A percentile compares a stretch with the other conserved stretches of the same genome.
phyloP scores from a whole-genome alignment of 2,113 vertebrate genomes.

The Lota lota region DNA sequence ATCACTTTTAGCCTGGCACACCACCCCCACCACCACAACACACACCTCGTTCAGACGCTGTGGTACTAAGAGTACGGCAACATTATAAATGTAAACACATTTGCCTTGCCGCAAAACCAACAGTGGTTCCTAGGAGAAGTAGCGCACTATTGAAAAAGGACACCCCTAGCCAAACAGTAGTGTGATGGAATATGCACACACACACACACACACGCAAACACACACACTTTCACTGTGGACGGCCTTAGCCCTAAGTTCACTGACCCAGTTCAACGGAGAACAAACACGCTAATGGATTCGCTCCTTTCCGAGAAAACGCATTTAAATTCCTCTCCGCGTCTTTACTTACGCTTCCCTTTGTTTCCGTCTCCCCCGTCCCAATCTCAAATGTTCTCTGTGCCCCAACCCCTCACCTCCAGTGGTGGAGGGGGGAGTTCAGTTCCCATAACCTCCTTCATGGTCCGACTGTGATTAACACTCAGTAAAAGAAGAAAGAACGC shows the following conservation, averaged over 20 bases:
- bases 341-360: slow-evolving; percentile 37
- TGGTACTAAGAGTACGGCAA: no score
- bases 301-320: slow-evolving; percentile 34
- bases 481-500: no score
- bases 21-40: slow-evolving; percentile 2
- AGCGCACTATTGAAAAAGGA: not conserved
- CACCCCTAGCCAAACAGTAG: no score
- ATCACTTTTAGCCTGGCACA: not conserved
- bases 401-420: slow-evolving; percentile 16
- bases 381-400: slow-evolving; percentile 11
- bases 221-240: slow-evolving; percentile 11
- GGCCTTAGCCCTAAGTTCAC: slow-evolving; percentile 39
- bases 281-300: slow-evolving; percentile 62
- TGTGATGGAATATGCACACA: not conserved
- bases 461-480: no score
- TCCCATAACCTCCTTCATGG: no score
- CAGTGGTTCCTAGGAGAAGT: slow-evolving; percentile 18
- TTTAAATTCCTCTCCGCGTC: slow-evolving; percentile 46
- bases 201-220: slow-evolving; percentile 16
- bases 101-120: not conserved
- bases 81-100: no score
- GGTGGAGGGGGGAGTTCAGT: no score
- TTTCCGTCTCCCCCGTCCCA: slow-evolving; percentile 3
- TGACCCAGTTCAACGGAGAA: slow-evolving; percentile 59
- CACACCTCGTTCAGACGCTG: not conserved